A percentile compares a stretch with the other conserved stretches of the same genome.
These are phyloP conservation scores for Phyllopteryx taeniolatus DNA, from an alignment of 2,113 vertebrate species.

Conservation along the genomic window DNA sequence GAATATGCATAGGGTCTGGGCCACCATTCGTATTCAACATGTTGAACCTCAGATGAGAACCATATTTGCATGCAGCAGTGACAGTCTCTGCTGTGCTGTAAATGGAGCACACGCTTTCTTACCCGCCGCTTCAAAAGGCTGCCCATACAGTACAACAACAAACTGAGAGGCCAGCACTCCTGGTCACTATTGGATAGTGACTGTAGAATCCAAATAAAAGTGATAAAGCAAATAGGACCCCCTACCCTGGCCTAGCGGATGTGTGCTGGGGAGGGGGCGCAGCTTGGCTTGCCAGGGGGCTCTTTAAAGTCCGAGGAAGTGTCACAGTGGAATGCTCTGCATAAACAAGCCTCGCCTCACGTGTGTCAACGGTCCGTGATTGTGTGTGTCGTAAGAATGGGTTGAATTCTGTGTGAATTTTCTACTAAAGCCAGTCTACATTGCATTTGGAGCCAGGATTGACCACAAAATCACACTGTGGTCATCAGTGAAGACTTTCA, in stretches of 20 bases:
- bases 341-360: slow-evolving; percentile 60
- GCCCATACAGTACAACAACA: slow-evolving; percentile 66
- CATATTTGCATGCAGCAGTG: not conserved
- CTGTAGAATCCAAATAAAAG: slow-evolving; percentile 68
- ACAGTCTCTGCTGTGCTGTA: slow-evolving; percentile 11
- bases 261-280: slow-evolving; percentile 47
- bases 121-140: slow-evolving; percentile 63
- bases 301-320: slow-evolving; percentile 64
- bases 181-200: slow-evolving; percentile 47
- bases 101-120: slow-evolving; percentile 16
- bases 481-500: slow-evolving; percentile 46
- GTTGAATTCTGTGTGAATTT: slow-evolving; percentile 30
- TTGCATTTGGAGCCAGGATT: slow-evolving; percentile 26
- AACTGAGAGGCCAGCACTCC: slow-evolving; percentile 51
- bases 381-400: slow-evolving; percentile 16
- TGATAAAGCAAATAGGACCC: slow-evolving; percentile 62
- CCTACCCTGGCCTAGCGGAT: slow-evolving; percentile 50
- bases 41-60: not conserved
- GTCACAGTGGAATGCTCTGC: slow-evolving; percentile 61
- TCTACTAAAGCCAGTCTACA: slow-evolving; percentile 33
- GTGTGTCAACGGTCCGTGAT: slow-evolving; percentile 25
- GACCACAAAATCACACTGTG: slow-evolving; percentile 42
- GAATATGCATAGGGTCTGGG: not conserved
- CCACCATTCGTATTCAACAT: not conserved
- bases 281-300: slow-evolving; percentile 46